phyloP scores from a whole-genome alignment of 2,113 vertebrate genomes.

The Gallinago media region DNA sequence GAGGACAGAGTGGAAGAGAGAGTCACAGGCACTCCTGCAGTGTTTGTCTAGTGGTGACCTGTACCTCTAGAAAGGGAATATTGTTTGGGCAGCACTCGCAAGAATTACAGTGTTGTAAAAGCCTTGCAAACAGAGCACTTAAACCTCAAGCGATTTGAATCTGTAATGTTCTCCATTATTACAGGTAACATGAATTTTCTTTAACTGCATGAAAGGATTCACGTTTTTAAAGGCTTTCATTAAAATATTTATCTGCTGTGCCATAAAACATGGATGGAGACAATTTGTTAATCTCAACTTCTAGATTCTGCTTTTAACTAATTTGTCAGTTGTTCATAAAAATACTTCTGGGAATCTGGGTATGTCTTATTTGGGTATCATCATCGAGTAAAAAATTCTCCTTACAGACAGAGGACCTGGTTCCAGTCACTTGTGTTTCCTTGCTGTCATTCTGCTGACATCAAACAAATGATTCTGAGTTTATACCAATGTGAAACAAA shows the following conservation, averaged over 20 bases:
- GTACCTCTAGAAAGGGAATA: not conserved
- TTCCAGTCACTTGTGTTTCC: not conserved
- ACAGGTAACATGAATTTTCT: not conserved
- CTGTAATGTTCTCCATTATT: not conserved
- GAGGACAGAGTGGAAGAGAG: accelerated
- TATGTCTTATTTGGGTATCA: not conserved
- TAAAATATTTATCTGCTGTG: not conserved
- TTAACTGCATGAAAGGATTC: not conserved
- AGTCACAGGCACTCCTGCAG: not conserved
- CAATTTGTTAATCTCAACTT: not conserved
- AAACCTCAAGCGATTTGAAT: not conserved
- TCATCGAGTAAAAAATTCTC: not conserved
- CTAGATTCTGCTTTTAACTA: not conserved
- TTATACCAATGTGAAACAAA: not conserved
- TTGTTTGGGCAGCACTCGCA: not conserved
- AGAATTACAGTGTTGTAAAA: not conserved
- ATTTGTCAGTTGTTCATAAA: not conserved
- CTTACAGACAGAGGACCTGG: not conserved
- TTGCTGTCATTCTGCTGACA: not conserved
- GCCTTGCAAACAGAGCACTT: not conserved
- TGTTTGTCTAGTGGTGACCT: not conserved
- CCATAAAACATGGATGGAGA: not conserved
- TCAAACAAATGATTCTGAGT: not conserved
- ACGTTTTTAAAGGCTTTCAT: not conserved
- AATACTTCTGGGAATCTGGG: not conserved